Conservation (phyloP, 2,888 invertebrate genomes). For the Synergus laeviventris region DNA sequence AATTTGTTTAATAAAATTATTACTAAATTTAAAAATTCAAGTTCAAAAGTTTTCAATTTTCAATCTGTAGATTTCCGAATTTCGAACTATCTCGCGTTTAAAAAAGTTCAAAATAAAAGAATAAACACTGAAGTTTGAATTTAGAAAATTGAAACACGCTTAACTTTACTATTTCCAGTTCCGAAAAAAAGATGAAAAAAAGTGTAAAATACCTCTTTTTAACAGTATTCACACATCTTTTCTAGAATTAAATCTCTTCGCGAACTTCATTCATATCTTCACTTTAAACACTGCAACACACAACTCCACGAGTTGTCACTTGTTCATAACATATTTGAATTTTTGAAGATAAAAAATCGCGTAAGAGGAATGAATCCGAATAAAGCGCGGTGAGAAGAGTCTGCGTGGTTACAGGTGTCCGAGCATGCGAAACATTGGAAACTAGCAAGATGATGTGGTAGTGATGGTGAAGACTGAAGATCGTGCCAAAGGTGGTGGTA, state of each 20-base stretch:
- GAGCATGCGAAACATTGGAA: slow-evolving; percentile 55
- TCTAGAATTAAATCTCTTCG: not conserved
- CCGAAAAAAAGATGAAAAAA: not conserved
- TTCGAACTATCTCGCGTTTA: not conserved
- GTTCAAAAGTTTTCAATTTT: not conserved
- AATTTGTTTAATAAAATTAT: not conserved
- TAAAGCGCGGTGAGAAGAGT: slow-evolving; percentile 58
- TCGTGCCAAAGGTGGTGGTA: slow-evolving; percentile 44
- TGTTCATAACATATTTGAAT: not conserved
- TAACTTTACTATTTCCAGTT: not conserved
- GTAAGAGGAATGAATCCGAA: not conserved
- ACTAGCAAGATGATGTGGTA: slow-evolving; percentile 45
- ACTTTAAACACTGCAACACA: not conserved
- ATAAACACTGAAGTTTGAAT: not conserved
- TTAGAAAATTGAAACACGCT: not conserved
- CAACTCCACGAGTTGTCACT: not conserved
- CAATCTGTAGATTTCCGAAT: not conserved
- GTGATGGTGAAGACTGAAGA: slow-evolving; percentile 47
- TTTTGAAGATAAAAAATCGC: not conserved
- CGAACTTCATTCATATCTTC: not conserved
- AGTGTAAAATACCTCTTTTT: not conserved
- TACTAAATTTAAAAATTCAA: not conserved
- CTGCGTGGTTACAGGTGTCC: slow-evolving; percentile 73
- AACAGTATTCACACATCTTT: not conserved
- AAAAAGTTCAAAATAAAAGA: not conserved